A percentile compares a stretch with the other conserved stretches of the same genome.
Evolutionary conservation across 2,888 invertebrate species (phyloP).

Genomic region (Harmothoe impar): DNA sequence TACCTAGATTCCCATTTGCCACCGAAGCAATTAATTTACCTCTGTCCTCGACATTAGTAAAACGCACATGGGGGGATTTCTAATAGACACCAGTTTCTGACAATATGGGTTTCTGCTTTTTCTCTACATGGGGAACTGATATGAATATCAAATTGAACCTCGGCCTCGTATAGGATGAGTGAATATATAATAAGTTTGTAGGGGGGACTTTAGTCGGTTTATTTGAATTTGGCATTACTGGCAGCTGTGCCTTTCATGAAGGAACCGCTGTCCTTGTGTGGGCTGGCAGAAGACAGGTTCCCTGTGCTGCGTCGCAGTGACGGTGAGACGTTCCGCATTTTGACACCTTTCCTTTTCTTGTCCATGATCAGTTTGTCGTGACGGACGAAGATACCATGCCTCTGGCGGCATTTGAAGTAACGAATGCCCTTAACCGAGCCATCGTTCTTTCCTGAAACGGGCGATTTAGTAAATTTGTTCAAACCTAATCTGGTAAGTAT

Average conservation of each 20-base stretch:
- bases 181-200: not conserved
- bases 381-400: conserved; percentile 96
- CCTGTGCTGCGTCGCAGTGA: conserved; percentile 66
- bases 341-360: conserved; percentile 82
- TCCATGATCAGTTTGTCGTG: conserved; percentile 94
- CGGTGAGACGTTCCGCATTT: conserved; percentile 16
- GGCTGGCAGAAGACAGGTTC: conserved; percentile 64
- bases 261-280: conserved; percentile 29
- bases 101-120: not conserved
- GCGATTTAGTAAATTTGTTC: not conserved
- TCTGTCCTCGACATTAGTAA: too few relatives aligned
- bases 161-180: not conserved
- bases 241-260: conserved; percentile 70
- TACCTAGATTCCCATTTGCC: conserved; percentile 1
- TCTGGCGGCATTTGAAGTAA: conserved; percentile 93
- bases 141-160: conserved; percentile 38
- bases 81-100: not conserved
- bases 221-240: conserved; percentile 69
- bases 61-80: too few relatives aligned
- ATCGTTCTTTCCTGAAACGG: conserved; percentile 92
- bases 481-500: too few relatives aligned
- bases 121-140: conserved; percentile 34
- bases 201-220: not conserved
- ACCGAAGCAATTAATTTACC: too few relatives aligned
- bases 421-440: conserved; percentile 94